Evolutionary conservation across 2,888 invertebrate species (phyloP), one percentile per base, ranked within the genome.

Genomic region (Morinoia aosen): DNA sequence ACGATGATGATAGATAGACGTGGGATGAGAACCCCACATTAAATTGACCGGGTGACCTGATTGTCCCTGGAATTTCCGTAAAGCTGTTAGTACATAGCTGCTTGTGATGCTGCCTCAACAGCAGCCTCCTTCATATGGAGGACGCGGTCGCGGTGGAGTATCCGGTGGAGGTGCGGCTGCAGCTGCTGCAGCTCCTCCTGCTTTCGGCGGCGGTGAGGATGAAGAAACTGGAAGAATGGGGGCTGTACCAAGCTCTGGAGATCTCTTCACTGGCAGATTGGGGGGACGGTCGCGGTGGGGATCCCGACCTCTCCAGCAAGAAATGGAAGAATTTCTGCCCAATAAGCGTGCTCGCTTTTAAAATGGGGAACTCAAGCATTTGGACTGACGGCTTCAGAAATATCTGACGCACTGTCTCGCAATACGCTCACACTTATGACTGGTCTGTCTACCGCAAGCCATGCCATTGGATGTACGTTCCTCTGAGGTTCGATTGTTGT

Each of bases 81-180:
- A 76, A 90, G 40, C 33, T 90, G 90, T 90, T 11, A 90, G 90
- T 90, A 90, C 90, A 90, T 90, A 90, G 90, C 90, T 76, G 90
- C 90, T 90, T 90, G 90, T 90, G 90, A 48, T 90, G 90, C 90
- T 90, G 90, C 90, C 90, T 93, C 93, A 58, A 93, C 93, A 93
- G 93, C 93, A 93, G 93, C 93, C 93, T 39, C 90, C 90, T 48
- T 76, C 76, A 33, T 93, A 57, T 48, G 93, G 93, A 93, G 93
- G 93, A 58, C 93, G 93, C 16, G 93, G 93, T 33, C 93, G 93
- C 16, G 93, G 93, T 10, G 93, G 93, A 25, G 93, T 33, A 39
- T 12, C 58, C 48, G 93, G 93, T 57, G 93, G 93, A 57, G 93
- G 57, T 48, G 93, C 58, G 12, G 93, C 93, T 39, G 93, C n/a